Base-by-base conservation (phyloP, 2,113 vertebrate genomes). In the Cervus canadensis region DNA sequence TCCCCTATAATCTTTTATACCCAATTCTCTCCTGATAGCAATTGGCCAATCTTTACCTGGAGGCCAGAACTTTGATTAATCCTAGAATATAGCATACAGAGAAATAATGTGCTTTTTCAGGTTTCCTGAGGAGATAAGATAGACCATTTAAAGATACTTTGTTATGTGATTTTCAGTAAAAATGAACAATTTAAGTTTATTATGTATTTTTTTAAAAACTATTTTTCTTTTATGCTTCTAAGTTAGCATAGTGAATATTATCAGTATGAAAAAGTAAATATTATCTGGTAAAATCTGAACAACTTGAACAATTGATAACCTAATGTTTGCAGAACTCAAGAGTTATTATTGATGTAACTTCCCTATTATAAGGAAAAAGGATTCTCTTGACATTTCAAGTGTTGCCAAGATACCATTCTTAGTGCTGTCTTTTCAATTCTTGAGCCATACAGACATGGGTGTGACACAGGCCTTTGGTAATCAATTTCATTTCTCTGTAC, bases 61-160 rank as follows among this genome's bases (percentile, higher is more conserved):
- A 93, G 97, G 92, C 86, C 57, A 60, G 87, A 96, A 87, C 85
- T 97, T 96, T 97, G 94, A 97, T 98, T 98, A 96, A 82, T 74
- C 57, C 96, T 97, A 96, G 91, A 98, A 96, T 78, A 62, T 11
- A 45, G n/a, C 56, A 82, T 43, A 78, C 10, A 57, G 57, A 87
- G 52, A 91, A 71, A 36, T 56, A 89, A 91, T 57, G 13, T 78
- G 15, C 8, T 86, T 95, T 95, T 91, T 45, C 14, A 54, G 3
- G 19, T 91, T 82, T 93, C 40, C 87, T 89, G 14, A 43, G 17
- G 52, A 79, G 52, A 95, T 84, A 96, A 97, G 14, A 25, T 84
- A 87, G 11, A 60, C 19, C 52, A 79, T 89, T 93, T 93, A 87
- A 97, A 79, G 89, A 91, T 57, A 2, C 23, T 90, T 98, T 91